phyloP scores from a whole-genome alignment of 2,113 vertebrate species.

The Scomber japonicus region DNA sequence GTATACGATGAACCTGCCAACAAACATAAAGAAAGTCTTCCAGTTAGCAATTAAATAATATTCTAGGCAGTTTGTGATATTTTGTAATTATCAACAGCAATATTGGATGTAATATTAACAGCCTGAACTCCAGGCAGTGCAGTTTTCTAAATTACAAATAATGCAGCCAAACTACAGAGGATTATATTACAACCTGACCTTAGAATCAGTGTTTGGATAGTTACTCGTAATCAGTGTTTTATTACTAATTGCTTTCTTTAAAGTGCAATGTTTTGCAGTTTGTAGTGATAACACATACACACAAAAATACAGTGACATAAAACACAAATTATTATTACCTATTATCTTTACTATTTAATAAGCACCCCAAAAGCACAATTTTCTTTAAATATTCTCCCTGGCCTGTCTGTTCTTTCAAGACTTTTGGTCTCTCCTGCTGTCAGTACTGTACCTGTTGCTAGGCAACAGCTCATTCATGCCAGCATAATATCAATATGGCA shows the following conservation, averaged over 20 bases:
- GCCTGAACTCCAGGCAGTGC: background rate
- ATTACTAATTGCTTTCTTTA: too few relatives aligned
- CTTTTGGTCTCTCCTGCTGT: too few relatives aligned
- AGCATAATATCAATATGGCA: background rate
- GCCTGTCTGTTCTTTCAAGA: too few relatives aligned
- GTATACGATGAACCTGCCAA: background rate
- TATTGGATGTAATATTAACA: background rate
- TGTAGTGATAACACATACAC: background rate
- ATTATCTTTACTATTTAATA: too few relatives aligned
- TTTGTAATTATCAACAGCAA: background rate
- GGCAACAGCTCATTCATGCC: constrained; percentile 19
- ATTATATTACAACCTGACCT: too few relatives aligned
- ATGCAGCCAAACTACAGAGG: background rate
- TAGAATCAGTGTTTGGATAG: too few relatives aligned
- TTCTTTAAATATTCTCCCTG: too few relatives aligned
- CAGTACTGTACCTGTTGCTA: background rate
- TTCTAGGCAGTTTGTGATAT: background rate
- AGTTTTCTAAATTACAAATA: background rate
- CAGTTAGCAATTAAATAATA: background rate
- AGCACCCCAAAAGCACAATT: too few relatives aligned
- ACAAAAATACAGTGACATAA: too few relatives aligned
- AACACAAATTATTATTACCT: too few relatives aligned
- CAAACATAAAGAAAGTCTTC: background rate
- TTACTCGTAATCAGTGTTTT: background rate
- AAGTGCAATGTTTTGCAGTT: background rate